phyloP scores from a whole-genome alignment of 2,113 vertebrate genomes.

The Promerops cafer region DNA sequence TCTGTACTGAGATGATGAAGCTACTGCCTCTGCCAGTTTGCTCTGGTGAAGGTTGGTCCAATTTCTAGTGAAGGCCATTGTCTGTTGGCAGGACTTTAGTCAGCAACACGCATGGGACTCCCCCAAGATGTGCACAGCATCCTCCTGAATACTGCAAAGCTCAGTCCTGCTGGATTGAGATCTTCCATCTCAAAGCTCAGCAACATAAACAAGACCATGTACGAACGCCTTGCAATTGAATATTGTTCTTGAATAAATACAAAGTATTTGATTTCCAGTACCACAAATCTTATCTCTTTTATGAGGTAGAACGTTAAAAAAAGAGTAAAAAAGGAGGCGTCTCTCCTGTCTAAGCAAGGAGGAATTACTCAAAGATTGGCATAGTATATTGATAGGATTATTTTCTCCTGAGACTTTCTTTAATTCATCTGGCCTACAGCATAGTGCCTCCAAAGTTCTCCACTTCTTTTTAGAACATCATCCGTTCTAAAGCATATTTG shows the following conservation, averaged over 20 bases:
- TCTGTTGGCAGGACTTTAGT: not conserved
- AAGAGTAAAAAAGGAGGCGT: not conserved
- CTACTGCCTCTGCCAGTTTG: not conserved
- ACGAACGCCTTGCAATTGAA: not conserved
- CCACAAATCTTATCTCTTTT: not conserved
- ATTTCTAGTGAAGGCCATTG: not conserved
- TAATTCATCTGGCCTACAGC: not conserved
- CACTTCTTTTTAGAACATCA: not conserved
- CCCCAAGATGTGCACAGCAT: not conserved
- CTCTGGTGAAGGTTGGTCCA: not conserved
- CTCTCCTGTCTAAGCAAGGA: not conserved
- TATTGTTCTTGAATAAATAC: not conserved
- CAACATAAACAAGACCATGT: not conserved
- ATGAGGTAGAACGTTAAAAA: accelerated
- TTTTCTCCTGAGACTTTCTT: not conserved
- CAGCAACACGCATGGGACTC: accelerated
- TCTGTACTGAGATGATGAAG: not conserved
- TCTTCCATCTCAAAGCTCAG: not conserved
- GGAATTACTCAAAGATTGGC: not conserved
- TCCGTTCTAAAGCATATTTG: not conserved
- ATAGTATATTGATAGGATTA: not conserved
- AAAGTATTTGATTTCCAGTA: not conserved
- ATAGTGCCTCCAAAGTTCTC: not conserved
- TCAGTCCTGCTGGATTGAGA: not conserved
- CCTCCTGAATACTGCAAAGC: not conserved